Percentiles rank a stretch among this genome's conserved stretches.
Conservation (phyloP, 2,888 invertebrate genomes). For the Adelognathus sp. region DNA sequence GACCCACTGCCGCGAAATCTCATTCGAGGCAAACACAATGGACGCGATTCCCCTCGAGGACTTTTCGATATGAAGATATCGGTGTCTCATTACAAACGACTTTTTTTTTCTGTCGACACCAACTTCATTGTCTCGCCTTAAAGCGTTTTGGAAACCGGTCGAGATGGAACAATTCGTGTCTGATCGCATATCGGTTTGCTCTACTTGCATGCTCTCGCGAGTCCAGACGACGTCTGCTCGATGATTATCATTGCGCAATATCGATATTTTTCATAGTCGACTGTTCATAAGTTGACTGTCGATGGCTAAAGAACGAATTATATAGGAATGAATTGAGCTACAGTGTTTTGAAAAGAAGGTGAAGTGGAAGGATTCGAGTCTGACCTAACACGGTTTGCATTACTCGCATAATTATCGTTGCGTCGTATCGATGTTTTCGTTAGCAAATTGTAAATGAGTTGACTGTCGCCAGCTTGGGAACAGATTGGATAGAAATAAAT, state of each 20-base stretch:
- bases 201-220: not conserved
- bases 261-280: too few relatives aligned
- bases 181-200: not conserved
- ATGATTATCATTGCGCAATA: not conserved
- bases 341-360: too few relatives aligned
- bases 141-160: not conserved
- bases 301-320: too few relatives aligned
- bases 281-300: too few relatives aligned
- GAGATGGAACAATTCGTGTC: not conserved
- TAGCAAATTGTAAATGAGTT: too few relatives aligned
- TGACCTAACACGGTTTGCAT: not conserved
- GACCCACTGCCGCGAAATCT: not conserved
- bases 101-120: not conserved
- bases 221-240: not conserved
- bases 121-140: not conserved
- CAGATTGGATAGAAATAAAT: too few relatives aligned
- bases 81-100: not conserved
- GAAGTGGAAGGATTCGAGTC: not conserved
- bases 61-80: conserved; percentile 40
- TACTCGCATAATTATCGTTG: too few relatives aligned
- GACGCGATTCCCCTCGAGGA: conserved; percentile 15
- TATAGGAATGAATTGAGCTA: not conserved
- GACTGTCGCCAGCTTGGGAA: too few relatives aligned
- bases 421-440: too few relatives aligned
- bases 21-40: not conserved